Percentiles rank a stretch among this genome's conserved stretches.
Conservation (phyloP, 2,113 vertebrate species). For the Fregetta grallaria region DNA sequence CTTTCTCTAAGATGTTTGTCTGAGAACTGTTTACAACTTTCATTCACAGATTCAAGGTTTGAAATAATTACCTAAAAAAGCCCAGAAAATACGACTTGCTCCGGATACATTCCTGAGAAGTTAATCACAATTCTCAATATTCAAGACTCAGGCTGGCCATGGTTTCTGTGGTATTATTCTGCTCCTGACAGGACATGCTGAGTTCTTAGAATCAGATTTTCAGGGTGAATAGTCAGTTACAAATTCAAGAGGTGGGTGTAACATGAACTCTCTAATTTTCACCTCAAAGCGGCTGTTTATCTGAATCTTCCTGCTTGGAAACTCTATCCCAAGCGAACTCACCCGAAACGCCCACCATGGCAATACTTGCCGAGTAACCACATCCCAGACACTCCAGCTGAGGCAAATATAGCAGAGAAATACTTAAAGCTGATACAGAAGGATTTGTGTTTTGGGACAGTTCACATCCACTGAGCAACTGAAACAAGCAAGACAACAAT, state of each 20-base stretch:
- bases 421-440: background rate
- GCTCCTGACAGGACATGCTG: slow-evolving; percentile 28
- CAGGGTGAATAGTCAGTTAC: slow-evolving; percentile 11
- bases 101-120: background rate
- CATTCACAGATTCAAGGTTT: background rate
- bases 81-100: background rate
- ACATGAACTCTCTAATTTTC: slow-evolving; percentile 33
- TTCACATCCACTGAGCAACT: background rate
- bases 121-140: background rate
- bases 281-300: slow-evolving; percentile 38
- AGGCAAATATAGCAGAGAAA: slow-evolving; percentile 1
- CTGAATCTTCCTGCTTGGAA: slow-evolving; percentile 31
- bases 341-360: background rate
- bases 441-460: background rate
- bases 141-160: background rate
- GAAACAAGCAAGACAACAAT: background rate
- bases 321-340: background rate
- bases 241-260: slow-evolving; percentile 44
- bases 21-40: background rate
- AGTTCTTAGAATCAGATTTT: slow-evolving; percentile 26
- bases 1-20: background rate
- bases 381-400: background rate
- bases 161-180: slow-evolving; percentile 18
- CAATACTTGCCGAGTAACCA: background rate
- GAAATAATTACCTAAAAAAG: background rate